Conservation (phyloP, 1,140 invertebrate species). For the Elymnias hypermnestra region DNA sequence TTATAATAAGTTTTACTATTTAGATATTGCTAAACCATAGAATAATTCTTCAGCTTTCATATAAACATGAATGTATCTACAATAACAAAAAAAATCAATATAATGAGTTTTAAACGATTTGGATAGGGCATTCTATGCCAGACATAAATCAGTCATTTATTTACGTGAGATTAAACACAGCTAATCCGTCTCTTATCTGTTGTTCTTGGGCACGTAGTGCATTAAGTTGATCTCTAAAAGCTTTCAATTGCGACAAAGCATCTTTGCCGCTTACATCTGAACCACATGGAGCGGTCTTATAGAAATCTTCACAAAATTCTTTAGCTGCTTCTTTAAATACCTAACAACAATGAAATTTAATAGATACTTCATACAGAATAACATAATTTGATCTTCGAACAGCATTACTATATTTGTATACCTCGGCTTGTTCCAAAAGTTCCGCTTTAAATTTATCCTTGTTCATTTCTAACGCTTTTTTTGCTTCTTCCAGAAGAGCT, state of each 20-base stretch:
- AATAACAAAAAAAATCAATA: no score
- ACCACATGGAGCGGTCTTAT: constrained; percentile 78
- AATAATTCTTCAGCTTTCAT: no score
- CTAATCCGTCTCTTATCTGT: constrained; percentile 80
- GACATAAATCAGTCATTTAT: background rate
- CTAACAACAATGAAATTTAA: constrained; percentile 27
- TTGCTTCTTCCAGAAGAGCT: constrained; percentile 78
- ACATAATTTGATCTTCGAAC: no score
- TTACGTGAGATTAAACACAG: constrained; percentile 81
- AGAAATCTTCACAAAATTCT: constrained; percentile 80
- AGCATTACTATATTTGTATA: constrained; percentile 18
- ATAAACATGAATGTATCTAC: no score
- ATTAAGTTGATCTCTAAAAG: constrained; percentile 78
- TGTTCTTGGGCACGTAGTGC: constrained; percentile 80
- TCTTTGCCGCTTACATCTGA: constrained; percentile 79
- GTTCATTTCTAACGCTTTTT: constrained; percentile 80
- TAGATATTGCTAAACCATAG: no score
- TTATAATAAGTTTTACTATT: no score
- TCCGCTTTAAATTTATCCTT: constrained; percentile 85
- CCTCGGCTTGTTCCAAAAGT: constrained; percentile 80
- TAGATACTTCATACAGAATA: no score
- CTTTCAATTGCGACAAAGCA: constrained; percentile 79
- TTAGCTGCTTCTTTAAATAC: constrained; percentile 80
- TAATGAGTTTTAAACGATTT: no score
- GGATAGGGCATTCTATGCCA: no score